Evolutionary conservation across 2,888 invertebrate species (phyloP), one percentile per base, ranked within the genome.

Genomic region (Phorcus lineatus): DNA sequence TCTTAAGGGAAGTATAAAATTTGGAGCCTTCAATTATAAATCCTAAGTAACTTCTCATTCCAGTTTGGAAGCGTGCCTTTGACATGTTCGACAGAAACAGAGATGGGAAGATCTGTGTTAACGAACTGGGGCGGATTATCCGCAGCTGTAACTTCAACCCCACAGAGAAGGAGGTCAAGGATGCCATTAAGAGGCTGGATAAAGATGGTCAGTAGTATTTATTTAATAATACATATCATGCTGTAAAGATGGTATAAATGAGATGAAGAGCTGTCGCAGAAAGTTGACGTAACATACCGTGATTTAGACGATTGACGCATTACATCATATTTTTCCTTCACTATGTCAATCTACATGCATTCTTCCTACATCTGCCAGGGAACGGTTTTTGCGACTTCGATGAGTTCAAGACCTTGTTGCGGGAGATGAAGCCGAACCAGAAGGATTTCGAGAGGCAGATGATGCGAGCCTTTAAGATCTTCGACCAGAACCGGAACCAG

Each of bases 81-180:
- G 77, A 80, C 22, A 17, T 83, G 9, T 81, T 83, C 52, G 83
- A 83, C 57, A 79, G 77, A n/a, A 75, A 83, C 70, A 75, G 75
- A 13, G 81, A 81, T 67, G 80, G 79, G 0, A 70, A 66, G 47
- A 83, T 83, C 47, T 79, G 76, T 53, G 54, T 74, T 17, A 28
- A 75, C 3, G 83, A 83, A 70, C 77, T 83, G 22, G 81, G 80
- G 1, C 54, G 24, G 13, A 67, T 81, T 2, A 24, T 83, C 2
- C 75, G 83, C n/a, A 77, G 77, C 13, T 36, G 79, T 0, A 77
- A 79, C 13, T 74, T 77, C 11, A 83, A 83, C 54, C 83, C 83
- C 19, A 67, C 83, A 52, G 74, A 81, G 74, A 78, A 78, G 78
- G 67, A 81, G 17, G 53, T 83, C 17, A n/a, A 77, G 28, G 74